Conservation (phyloP, 2,113 vertebrate species). For the Genyomyrus donnyi region DNA sequence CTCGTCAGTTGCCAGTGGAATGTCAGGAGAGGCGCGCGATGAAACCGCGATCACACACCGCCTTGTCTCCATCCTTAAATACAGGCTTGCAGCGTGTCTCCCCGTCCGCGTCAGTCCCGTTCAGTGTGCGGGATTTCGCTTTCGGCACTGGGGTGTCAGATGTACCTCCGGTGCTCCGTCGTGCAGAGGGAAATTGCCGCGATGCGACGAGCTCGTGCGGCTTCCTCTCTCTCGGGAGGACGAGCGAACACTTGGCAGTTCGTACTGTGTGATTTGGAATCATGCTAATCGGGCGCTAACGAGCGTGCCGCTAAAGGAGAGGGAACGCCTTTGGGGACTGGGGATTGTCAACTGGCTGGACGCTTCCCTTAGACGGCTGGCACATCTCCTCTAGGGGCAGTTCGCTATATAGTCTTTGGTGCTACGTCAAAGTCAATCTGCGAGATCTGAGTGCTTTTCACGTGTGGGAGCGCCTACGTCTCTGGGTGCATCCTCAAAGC, state of each 20-base stretch:
- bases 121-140: neutral
- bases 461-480: neutral
- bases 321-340: neutral
- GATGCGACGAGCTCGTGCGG: neutral
- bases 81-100: neutral
- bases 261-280: neutral
- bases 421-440: neutral
- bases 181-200: neutral
- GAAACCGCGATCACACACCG: neutral
- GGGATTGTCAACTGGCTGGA: neutral
- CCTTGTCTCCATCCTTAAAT: neutral
- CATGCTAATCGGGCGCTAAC: neutral
- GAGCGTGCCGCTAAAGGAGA: neutral
- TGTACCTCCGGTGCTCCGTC: neutral
- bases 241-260: neutral
- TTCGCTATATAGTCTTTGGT: neutral
- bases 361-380: neutral
- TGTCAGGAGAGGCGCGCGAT: neutral
- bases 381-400: neutral
- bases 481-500: neutral
- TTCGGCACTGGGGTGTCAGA: neutral
- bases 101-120: neutral
- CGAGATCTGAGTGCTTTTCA: neutral
- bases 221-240: neutral
- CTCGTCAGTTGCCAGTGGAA: neutral